Evolutionary conservation across 2,888 invertebrate genomes (phyloP).

Genomic region (Sthenelais limicola): DNA sequence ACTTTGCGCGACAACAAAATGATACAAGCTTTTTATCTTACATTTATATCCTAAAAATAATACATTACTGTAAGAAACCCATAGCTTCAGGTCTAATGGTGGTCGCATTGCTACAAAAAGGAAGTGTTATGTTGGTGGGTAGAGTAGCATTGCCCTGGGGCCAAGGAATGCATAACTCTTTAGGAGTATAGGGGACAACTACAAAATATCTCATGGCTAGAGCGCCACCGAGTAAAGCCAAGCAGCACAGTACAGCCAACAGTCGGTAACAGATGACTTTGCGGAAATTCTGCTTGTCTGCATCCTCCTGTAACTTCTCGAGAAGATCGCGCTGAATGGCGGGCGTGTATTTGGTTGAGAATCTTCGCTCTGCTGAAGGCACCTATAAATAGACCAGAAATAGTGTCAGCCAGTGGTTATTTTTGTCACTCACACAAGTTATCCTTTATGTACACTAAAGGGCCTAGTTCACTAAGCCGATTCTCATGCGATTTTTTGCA

Average conservation of each 20-base stretch:
- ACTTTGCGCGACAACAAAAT: too few relatives aligned
- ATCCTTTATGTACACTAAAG: too few relatives aligned
- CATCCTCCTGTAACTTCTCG: constrained; percentile 9
- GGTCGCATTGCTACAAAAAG: constrained; percentile 19
- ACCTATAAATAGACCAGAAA: too few relatives aligned
- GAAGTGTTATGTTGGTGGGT: constrained; percentile 17
- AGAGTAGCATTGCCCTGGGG: constrained; percentile 34
- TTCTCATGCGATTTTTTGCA: too few relatives aligned
- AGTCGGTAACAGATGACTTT: constrained; percentile 2
- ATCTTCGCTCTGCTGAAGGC: constrained; percentile 8
- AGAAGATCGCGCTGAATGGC: constrained; percentile 20
- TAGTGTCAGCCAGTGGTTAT: too few relatives aligned
- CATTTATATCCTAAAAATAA: too few relatives aligned
- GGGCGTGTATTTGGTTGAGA: constrained; percentile 24
- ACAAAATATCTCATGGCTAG: background rate
- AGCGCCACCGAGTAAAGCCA: background rate
- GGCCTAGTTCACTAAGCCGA: too few relatives aligned
- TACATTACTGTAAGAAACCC: too few relatives aligned
- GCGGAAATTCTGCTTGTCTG: background rate
- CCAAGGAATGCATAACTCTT: constrained; percentile 15
- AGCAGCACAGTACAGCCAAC: background rate
- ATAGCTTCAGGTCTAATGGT: too few relatives aligned
- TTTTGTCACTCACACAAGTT: too few relatives aligned
- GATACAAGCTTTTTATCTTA: too few relatives aligned
- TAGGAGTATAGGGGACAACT: constrained; percentile 11